Base-by-base conservation (phyloP, 2,888 invertebrate species). In the Drosophila putrida region DNA sequence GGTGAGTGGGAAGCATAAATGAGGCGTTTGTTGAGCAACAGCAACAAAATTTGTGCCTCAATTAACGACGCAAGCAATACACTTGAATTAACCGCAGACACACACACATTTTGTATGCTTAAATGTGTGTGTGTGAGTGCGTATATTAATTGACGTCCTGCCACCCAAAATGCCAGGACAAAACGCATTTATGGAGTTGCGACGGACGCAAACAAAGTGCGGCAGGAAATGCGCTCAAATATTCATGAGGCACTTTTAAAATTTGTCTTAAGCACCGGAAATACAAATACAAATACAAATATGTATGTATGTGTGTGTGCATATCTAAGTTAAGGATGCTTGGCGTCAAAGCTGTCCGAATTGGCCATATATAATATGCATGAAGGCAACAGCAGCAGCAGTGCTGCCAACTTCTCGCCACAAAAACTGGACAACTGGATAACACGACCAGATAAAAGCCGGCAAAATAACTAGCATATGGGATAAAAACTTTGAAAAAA, bases 181-280 rank as follows among this genome's bases (percentile, higher is more conserved):
- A 44, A 69, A 55, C 58, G 41, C 54, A 72, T 64, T 79, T 68
- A 20, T 60, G 51, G 39, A 74, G 70, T 28, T 54, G 43, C 41
- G 51, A 15, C 9, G 57, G 51, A 15, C 9, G 57, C 53, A 49
- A 57, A 67, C 78, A 80, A 78, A 78, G 78, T 78, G 78, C 78
- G 78, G 68, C 80, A 85, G 83, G 89, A 89, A 83, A 80, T 76
- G 80, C 53, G 71, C 67, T 83, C 15, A 82, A 83, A 75, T 88
- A 83, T 83, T 83, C 57, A 83, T 88, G 73, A 82, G 64, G 82
- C 86, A 71, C 80, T 83, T 83, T 83, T 89, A 81, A 89, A 89
- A 83, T 83, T 83, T 88, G 83, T 83, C 83, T 83, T 83, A 83
- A 83, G 83, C 90, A 83, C 83, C 83, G 83, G 83, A 83, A 89